Base-by-base conservation (phyloP, 2,797 vertebrate species). In the Acomys russatus region DNA sequence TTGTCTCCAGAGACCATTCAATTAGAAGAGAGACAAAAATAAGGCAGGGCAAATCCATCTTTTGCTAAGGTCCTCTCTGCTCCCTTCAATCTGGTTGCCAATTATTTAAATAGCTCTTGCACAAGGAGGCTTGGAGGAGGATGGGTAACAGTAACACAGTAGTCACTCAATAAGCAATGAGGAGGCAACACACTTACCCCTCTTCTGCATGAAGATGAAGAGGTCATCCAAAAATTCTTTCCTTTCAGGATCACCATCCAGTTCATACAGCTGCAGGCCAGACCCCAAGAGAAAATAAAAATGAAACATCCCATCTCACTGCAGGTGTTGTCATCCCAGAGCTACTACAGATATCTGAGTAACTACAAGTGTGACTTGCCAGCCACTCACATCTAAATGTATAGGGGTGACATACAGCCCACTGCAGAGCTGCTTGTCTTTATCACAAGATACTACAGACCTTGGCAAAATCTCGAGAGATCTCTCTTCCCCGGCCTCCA, bases 381-480 rank as follows among this genome's bases (percentile, higher is more conserved):
- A 71, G 79, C 84, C 90, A 90, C 82, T 88, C 77, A 74, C 12
- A 61, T 59, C n/a, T 77, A 76, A 56, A 78, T 25, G 78, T 63
- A 64, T 25, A 18, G 92, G 73, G 59, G 77, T 56, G 73, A 79
- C 59, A 64, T 38, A 90, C 10, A 18, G 66, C 70, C 88, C 79
- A 85, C n/a, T 51, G 11, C 49, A 94, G 25, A 92, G 88, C 11
- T 10, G 30, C 66, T 84, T 88, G 49, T 82, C 33, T 20, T 61
- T 49, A 92, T 2, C 89, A 90, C 87, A 54, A 97, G 91, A 94
- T 78, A 51, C 64, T 86, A 98, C 98, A 95, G 95, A 99, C 99
- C 99, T 99, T 99, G 98, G 99, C 99, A 98, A 99, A 99, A 98
- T 99, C 99, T 96, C 99, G 98, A 82, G 99, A 99, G 33, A 99